Base-by-base conservation (phyloP, 1,140 invertebrate genomes). In the Calephelis virginiensis region DNA sequence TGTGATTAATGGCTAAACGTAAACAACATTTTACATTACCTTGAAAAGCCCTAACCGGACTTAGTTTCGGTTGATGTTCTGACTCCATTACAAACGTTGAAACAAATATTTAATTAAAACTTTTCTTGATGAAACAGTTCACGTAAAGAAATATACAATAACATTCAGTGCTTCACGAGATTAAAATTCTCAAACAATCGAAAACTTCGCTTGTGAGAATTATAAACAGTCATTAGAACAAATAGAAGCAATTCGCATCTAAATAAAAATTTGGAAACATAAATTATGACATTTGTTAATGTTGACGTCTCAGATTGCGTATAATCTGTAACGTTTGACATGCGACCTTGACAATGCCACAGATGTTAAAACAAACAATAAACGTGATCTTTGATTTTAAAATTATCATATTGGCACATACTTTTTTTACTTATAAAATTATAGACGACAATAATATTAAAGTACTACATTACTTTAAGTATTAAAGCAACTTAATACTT, bases 41-140 rank as follows among this genome's bases (percentile, higher is more conserved):
- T 86, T 82, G 81, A 72, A 85, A 90, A 62, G 85, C 85, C 69
- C 85, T 76, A 17, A 88, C 75, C 43, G 85, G 85, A 66, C 75
- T 86, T 6, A 82, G 59, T 70, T 88, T 88, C 9, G 82, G 85
- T 68, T 86, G 85, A 77, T 85, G 82, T 60, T 89, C 83, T 48
- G 83, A 80, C 53, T 88, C 83, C 86, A 89, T 89, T 50, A 17
- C 14, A 14, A 50, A 50, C 13, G 50, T 53, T 53, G 50, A 0
- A 12, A 53, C 2, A 53, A 53, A 38, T 68, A 59, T 66, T 9
- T 66, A 66, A 56, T 13, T 47, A 13, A 49, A 46, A 37, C 40
- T 8, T 43, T 49, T 46, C 47, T 43, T 8, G 8, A 38, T 53
- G 12, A 13, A 43, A 48, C 11, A 53, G 11, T 53, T 38, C 40